Percentiles rank a stretch among this genome's conserved stretches.
phyloP scores from a whole-genome alignment of 2,888 invertebrate species.

The Rhamphomyia laevipes region DNA sequence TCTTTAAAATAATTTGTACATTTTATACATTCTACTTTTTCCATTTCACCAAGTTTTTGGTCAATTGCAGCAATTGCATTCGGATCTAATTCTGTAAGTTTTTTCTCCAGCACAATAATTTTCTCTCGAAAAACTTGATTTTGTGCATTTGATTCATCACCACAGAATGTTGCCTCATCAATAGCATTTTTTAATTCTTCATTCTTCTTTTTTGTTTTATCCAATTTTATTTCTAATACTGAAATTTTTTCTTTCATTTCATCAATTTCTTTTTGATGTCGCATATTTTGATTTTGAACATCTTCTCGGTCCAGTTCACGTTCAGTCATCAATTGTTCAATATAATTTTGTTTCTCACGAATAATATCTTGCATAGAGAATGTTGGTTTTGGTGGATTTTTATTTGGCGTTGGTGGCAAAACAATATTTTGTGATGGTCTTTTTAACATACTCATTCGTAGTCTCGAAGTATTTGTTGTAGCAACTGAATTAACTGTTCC shows the following conservation, averaged over 20 bases:
- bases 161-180: conserved; percentile 83
- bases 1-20: no score
- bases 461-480: conserved; percentile 40
- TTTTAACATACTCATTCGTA: conserved; percentile 36
- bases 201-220: conserved; percentile 60
- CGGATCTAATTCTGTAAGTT: conserved; percentile 22
- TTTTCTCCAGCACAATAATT: conserved; percentile 30
- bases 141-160: conserved; percentile 65
- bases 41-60: no score
- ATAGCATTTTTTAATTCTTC: conserved; percentile 85
- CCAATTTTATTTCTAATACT: conserved; percentile 51
- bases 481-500: conserved; percentile 48
- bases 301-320: conserved; percentile 83
- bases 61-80: conserved; percentile 14
- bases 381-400: not conserved
- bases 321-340: conserved; percentile 84
- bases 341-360: conserved; percentile 87
- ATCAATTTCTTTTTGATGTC: conserved; percentile 34
- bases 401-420: not conserved
- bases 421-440: conserved; percentile 4
- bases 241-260: conserved; percentile 46
- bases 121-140: conserved; percentile 34
- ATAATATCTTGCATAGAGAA: conserved; percentile 58
- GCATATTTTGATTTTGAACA: conserved; percentile 57
- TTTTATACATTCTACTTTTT: no score